Conservation (phyloP, 2,113 vertebrate genomes). For the Ceuthmochares aereus region DNA sequence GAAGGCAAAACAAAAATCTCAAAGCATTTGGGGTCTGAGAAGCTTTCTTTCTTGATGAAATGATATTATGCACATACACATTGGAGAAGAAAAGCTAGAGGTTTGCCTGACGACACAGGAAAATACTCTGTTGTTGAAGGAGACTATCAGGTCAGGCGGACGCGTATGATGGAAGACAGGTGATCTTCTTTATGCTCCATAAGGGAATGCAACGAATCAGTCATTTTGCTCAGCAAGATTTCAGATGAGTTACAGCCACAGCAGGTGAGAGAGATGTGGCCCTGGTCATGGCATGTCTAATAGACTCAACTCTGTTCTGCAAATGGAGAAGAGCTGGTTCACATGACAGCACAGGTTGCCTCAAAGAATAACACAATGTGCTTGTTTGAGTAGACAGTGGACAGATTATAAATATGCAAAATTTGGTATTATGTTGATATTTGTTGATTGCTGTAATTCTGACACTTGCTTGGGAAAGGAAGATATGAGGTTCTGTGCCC, state of each 20-base stretch:
- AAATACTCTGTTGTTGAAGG: background rate
- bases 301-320: background rate
- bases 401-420: constrained; percentile 25
- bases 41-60: background rate
- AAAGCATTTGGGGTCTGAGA: background rate
- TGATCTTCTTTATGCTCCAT: fast-evolving
- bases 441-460: constrained; percentile 1
- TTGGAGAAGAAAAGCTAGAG: background rate
- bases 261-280: background rate
- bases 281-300: background rate
- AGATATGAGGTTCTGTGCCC: background rate
- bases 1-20: background rate
- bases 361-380: background rate
- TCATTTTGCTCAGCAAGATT: constrained; percentile 10
- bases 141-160: background rate
- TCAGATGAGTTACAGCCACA: background rate
- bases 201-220: background rate
- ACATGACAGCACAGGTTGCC: fast-evolving
- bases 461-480: background rate
- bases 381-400: background rate
- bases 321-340: background rate
- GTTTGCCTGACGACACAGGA: background rate
- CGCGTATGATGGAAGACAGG: background rate
- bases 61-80: background rate
- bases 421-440: constrained; percentile 37